A percentile compares a stretch with the other conserved stretches of the same genome.
phyloP scores from a whole-genome alignment of 2,113 vertebrate genomes.

The Poeciliopsis occidentalis region DNA sequence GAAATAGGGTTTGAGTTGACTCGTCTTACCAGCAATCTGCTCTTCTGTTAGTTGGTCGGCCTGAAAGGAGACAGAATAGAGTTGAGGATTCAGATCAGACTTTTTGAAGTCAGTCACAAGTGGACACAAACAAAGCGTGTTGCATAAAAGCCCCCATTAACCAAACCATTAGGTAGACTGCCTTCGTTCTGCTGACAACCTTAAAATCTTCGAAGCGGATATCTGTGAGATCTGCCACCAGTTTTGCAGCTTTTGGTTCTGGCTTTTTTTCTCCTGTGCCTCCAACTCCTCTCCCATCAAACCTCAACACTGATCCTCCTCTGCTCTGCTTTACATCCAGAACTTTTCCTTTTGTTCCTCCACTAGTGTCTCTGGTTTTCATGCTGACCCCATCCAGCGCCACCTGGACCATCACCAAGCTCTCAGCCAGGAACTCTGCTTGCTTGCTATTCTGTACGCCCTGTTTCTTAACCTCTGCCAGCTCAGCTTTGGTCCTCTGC shows the following conservation, averaged over 20 bases:
- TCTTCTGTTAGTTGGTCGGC: constrained; percentile 98
- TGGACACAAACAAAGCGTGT: not conserved
- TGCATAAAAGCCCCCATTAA: not conserved
- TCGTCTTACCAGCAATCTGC: constrained; percentile 93
- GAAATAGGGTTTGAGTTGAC: not conserved
- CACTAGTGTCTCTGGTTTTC: constrained; percentile 24
- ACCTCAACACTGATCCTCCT: constrained; percentile 54
- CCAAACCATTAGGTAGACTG: not conserved
- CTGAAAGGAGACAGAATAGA: constrained; percentile 69
- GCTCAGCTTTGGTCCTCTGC: constrained; percentile 59
- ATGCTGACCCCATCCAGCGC: constrained; percentile 55
- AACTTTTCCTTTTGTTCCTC: constrained; percentile 17
- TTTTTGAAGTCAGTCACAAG: not conserved
- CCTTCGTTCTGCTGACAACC: constrained; percentile 51
- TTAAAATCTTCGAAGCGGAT: constrained; percentile 71
- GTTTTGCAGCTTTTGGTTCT: constrained; percentile 74
- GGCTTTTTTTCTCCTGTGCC: constrained; percentile 29
- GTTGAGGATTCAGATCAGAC: not conserved
- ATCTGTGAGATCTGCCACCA: constrained; percentile 77
- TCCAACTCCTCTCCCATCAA: constrained; percentile 52
- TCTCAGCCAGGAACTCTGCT: constrained; percentile 66
- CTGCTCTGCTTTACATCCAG: constrained; percentile 47
- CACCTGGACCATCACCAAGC: constrained; percentile 68
- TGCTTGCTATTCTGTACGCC: constrained; percentile 56
- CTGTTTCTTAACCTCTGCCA: constrained; percentile 65